Evolutionary conservation across 2,888 invertebrate genomes (phyloP), one percentile per base, ranked within the genome.

Genomic region (Napeogenes inachia): DNA sequence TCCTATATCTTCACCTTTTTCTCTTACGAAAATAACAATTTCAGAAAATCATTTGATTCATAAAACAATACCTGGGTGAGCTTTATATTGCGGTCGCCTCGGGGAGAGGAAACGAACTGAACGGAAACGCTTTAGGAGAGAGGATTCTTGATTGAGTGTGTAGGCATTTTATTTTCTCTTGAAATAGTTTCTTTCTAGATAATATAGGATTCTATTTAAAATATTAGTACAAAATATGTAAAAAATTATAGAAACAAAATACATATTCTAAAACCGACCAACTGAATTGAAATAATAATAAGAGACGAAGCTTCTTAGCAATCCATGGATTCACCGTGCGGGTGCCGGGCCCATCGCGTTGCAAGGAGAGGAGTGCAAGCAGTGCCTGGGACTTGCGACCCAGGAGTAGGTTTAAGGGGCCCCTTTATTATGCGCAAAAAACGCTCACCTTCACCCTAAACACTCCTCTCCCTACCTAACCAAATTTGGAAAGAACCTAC

Each of bases 91-190:
- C 30, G 50, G 55, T 45, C 47, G 53, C 64, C 59, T 60, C 64
- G 54, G 62, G 64, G 60, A 56, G 45, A 64, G 66, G 69, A 69
- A 69, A 69, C 64, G 69, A 69, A 66, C 62, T 60, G 61, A 69
- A 64, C 69, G 69, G 69, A 69, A 69, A 67, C 69, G 66, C 68
- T 66, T 66, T 69, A 66, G 63, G 64, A 50, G 30, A 62, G 65
- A 65, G 64, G 55, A 67, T 67, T 69, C 68, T 65, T 60, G 64
- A 66, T 66, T 65, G 63, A 61, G 59, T 60, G 57, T 58, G 61
- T 61, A 56, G 57, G 33, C 50, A 57, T 38, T 45, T 30, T 50
- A 50, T 50, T 8, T 50, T 50, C 12, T 50, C 30, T 42, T 10
- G 10, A 30, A 50, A 50, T 50, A 50, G 12, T 50, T 30, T 50